phyloP scores from a whole-genome alignment of 2,888 invertebrate genomes.

The Deladenus siricidicola region DNA sequence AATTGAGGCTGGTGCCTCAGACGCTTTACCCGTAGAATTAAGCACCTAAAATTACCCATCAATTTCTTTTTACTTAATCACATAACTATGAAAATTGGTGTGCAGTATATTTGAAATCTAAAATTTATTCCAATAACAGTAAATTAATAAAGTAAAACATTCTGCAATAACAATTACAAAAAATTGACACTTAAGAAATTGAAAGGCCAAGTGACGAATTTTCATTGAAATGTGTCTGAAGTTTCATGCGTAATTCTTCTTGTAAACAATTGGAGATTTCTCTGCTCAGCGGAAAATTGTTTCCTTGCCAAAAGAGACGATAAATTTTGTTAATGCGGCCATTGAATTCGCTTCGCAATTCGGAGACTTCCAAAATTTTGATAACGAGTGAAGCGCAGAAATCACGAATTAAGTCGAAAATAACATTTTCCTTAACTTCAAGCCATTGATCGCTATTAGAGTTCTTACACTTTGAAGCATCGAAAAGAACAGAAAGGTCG shows the following conservation, averaged over 20 bases:
- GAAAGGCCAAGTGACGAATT: slow-evolving; percentile 4
- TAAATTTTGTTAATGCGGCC: slow-evolving; percentile 38
- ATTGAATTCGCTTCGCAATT: slow-evolving; percentile 27
- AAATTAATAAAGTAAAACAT: slow-evolving; percentile 4
- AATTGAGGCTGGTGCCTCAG: slow-evolving; percentile 17
- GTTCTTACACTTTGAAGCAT: slow-evolving; percentile 3
- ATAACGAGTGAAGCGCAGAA: slow-evolving; percentile 26
- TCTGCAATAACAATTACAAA: not conserved
- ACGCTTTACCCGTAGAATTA: not conserved
- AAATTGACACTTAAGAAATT: slow-evolving; percentile 13
- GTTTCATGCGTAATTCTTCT: slow-evolving; percentile 26
- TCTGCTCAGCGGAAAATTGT: slow-evolving; percentile 28
- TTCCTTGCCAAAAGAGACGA: slow-evolving; percentile 40
- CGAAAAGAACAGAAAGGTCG: slow-evolving; percentile 44
- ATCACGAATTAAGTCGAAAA: slow-evolving; percentile 13
- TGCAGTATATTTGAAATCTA: too few species aligned
- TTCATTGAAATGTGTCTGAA: slow-evolving; percentile 1
- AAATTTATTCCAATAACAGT: too few species aligned
- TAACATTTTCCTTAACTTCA: slow-evolving; percentile 7
- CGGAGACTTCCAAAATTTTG: slow-evolving; percentile 26
- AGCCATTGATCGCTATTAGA: slow-evolving; percentile 10
- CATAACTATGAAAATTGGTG: too few species aligned
- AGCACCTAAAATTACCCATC: slow-evolving; percentile 4
- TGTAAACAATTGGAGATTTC: slow-evolving; percentile 33
- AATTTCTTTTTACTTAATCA: too few species aligned